Evolutionary conservation across 2,113 vertebrate species (phyloP), one percentile per base, ranked within the genome.

Genomic region (Rhinolophus sinicus): DNA sequence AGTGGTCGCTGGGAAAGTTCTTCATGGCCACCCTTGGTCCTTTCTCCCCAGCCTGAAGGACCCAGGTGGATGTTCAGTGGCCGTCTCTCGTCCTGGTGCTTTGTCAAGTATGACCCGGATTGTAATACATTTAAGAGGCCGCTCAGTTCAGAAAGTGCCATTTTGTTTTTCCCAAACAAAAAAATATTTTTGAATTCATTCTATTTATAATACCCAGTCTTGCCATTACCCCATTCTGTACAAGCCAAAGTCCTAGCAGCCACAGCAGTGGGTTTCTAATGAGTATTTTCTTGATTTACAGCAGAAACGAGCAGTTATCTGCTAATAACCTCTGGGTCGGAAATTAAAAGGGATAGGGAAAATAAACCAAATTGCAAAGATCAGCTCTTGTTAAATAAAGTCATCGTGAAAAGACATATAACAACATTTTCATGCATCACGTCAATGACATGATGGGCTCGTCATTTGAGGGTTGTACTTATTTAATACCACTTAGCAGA

Each of bases 221-320:
- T 38, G 70, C 35, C 54, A 6, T 44, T 21, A 58, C 38, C 58
- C 21, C 35, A 1, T 44, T 16, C 75, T 70, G 47, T 8, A 72
- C 35, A 33, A 70, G 86, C 72, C 22, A 47, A 14, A 47, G 69
- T 16, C 96, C 47, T 21, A 40, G 93, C 93, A 73, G 60, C 89
- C 91, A 62, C 78, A n/a, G 84, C 69, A 1, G 14, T 54, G 52
- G 19, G 54, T 50, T 62, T 73, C 95, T 90, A 92, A 92, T 69
- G 93, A 94, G 69, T 30, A 44, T 93, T 86, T 86, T 93, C 95
- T 87, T 94, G 92, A 97, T 94, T 94, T 94, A 93, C 30, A 35
- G 82, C 90, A 93, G 96, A 93, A 91, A 93, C 19, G 86, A 94
- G 92, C 97, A 70, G 95, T 93, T 96, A 58, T 92, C 97, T 89